Evolutionary conservation across 2,797 vertebrate genomes (phyloP), one percentile per base, ranked within the genome.

Genomic region (Gadopsis bispinosus): DNA sequence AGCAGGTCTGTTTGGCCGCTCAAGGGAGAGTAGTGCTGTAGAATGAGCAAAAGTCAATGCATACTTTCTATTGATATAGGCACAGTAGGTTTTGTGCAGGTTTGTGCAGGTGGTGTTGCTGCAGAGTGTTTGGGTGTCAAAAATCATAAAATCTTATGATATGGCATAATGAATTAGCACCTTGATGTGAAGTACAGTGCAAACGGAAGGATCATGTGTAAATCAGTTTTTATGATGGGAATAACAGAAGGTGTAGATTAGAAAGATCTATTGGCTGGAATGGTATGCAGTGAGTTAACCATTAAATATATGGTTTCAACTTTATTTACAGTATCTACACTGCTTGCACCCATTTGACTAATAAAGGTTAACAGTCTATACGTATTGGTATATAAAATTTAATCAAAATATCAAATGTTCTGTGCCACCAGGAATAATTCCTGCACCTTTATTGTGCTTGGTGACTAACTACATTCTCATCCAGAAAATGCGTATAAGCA

Each of bases 341-440:
- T 77, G 45, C 47, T 37, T 58, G 35, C 8, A 29, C 51, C 41
- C 26, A 20, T 60, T 76, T 14, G 41, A 10, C 50, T 9, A 58
- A 61, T 58, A 82, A 74, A 74, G 47, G 31, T 73, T 55, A 74
- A 84, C 19, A 5, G 10, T 54, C 54, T 41, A 16, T 54, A n/a
- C 1, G 2, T 35, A 51, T 26, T 68, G n/a, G 35, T 69, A 7
- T 16, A 54, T 73, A 41, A 35, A 48, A 43, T 13, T 1, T 14
- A 33, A 51, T 79, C 56, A 64, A 47, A 69, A 45, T 29, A 70
- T 58, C 48, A 64, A 71, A 61, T 9, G 43, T 19, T 4, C 33
- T 26, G 33, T 26, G 19, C 22, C 56, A 43, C 14, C 4, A 33
- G 17, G 22, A 51, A 26, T 7, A 59, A 39, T 3, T 56, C 14